Base-by-base conservation (phyloP, 2,113 vertebrate genomes). In the Hypanus sabinus region DNA sequence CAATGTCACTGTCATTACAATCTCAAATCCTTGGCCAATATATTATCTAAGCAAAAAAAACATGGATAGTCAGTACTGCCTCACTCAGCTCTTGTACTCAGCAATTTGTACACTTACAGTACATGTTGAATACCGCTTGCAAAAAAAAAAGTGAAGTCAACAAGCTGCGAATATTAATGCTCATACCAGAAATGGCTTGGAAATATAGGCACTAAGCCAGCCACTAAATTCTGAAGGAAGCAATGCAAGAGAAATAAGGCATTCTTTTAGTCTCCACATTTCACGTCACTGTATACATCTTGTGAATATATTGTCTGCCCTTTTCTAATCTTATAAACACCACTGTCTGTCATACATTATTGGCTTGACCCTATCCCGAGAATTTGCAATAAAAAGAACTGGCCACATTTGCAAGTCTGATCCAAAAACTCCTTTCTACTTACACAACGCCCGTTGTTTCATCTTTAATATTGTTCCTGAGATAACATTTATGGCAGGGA, bases 241-340 rank as follows among this genome's bases (percentile, higher is more conserved):
- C 46, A 85, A n/a, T 14, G n/a, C 2, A 60, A 90, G 14, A 16
- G n/a, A 90, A 90, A 90, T n/a, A 90, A 33, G 30, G 20, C 6
- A 18, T 60, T n/a, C 55, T 88, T 62, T n/a, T 88, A 10, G 14
- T 20, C n/a, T 33, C 60, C 14, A n/a, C 62, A n/a, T n/a, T 90
- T 90, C 30, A 65, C 16, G 33, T 90, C 60, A 90, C 60, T 36
- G 16, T 33, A 65, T 68, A 65, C 83, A 30, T n/a, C 55, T 60
- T 57, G 38, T 85, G 83, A 87, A 62, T 87, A 87, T 87, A 87
- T 62, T 12, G 30, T 11, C 57, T 88, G 83, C 30, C 57, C 27
- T 88, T 90, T 90, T 90, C 60, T 30, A 65, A 90, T 7, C 85
- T 90, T 62, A 6, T 90, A 65, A 90, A 90, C n/a, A 62, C 57